phyloP scores from a whole-genome alignment of 35 echinoderm and acorn worm genomes.

The Chiridota heheva region DNA sequence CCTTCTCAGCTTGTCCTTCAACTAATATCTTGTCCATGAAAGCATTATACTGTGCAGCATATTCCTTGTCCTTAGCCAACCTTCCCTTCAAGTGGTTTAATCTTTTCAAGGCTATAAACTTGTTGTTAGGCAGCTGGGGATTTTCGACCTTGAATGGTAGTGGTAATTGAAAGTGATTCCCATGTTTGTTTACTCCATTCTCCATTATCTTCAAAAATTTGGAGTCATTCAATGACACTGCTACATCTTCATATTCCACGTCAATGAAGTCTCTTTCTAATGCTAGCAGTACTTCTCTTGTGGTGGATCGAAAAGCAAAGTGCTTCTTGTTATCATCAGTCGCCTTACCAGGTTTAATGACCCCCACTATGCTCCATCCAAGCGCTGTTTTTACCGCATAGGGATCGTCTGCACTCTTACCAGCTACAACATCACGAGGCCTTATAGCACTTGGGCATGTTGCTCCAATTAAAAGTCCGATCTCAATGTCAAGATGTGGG shows the following conservation, averaged over 20 bases:
- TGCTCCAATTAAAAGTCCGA: constrained; percentile 69
- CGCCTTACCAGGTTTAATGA: background rate
- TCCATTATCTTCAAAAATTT: constrained; percentile 11
- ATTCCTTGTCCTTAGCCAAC: constrained; percentile 16
- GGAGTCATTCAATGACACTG: background rate
- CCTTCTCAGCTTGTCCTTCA: constrained; percentile 49
- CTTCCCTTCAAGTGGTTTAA: constrained; percentile 5
- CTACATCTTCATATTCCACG: too few relatives aligned
- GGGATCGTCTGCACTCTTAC: background rate
- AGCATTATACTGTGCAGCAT: background rate
- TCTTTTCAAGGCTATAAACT: constrained; percentile 8
- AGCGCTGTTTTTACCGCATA: constrained; percentile 61
- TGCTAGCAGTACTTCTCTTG: background rate
- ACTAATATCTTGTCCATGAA: constrained; percentile 35
- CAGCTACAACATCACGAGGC: constrained; percentile 51
- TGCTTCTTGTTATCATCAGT: too few relatives aligned
- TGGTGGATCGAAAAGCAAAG: too few relatives aligned
- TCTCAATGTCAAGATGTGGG: constrained; percentile 25
- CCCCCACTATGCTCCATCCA: constrained; percentile 67
- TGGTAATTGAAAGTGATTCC: background rate
- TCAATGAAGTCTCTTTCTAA: background rate
- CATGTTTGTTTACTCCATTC: background rate
- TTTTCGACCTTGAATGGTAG: constrained; percentile 17
- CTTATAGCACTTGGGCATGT: constrained; percentile 55
- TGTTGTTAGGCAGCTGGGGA: constrained; percentile 25